phyloP scores from a whole-genome alignment of 2,797 vertebrate genomes.

The Pogoniulus pusillus region DNA sequence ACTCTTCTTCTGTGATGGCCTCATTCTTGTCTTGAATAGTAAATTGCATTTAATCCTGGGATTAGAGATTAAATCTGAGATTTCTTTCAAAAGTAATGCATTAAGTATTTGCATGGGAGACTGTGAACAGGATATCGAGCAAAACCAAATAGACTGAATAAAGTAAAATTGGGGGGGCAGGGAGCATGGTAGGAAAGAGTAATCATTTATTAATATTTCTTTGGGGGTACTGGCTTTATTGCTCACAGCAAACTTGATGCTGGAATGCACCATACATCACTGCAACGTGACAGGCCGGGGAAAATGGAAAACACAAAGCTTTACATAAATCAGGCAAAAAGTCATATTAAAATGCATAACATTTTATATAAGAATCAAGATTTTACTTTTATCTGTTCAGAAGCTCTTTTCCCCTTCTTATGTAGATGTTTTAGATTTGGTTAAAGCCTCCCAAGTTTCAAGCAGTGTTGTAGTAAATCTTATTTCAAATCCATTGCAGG shows the following conservation, averaged over 20 bases:
- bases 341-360: conserved; percentile 75
- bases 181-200: conserved; percentile 25
- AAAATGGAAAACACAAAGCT: conserved; percentile 79
- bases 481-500: conserved; percentile 63
- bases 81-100: conserved; percentile 45
- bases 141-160: conserved; percentile 68
- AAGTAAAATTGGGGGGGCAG: conserved; percentile 52
- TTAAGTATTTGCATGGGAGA: conserved; percentile 61
- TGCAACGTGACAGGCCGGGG: conserved; percentile 67
- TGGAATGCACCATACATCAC: conserved; percentile 72
- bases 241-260: conserved; percentile 68
- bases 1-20: neutral
- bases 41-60: conserved; percentile 28
- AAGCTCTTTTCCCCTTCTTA: conserved; percentile 55
- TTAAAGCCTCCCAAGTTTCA: conserved; percentile 58
- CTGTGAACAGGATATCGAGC: conserved; percentile 44
- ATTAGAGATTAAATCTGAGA: conserved; percentile 11
- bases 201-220: conserved; percentile 75
- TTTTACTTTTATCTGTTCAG: conserved; percentile 70
- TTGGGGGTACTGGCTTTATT: conserved; percentile 66
- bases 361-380: conserved; percentile 72
- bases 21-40: neutral
- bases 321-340: conserved; percentile 78
- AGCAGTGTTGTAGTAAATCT: conserved; percentile 49
- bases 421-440: conserved; percentile 65